Evolutionary conservation across 2,888 invertebrate genomes (phyloP), one percentile per base, ranked within the genome.

Genomic region (Unio pictorum): DNA sequence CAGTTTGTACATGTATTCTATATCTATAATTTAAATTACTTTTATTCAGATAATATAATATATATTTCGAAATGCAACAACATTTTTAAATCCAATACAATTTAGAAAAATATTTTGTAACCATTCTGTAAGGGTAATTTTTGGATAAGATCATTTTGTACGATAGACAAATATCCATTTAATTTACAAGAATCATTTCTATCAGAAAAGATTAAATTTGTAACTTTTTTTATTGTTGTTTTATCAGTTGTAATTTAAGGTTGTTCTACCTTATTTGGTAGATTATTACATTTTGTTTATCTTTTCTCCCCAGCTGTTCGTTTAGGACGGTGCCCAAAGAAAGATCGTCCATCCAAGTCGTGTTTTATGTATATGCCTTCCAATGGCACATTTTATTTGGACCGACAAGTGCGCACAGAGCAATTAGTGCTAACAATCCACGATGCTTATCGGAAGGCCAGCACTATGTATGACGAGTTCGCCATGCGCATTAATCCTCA

Each of bases 391-490:
- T 77, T 85, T 26, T 85, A 87, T 64, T 73, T 86, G 45, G 86
- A 87, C 70, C 81, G 81, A 63, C 87, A 86, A 66, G 79, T 86
- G 30, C 76, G 82, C 68, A 82, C 83, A 17, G 87, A 87, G 65
- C 87, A 87, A 69, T 84, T 86, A 84, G 85, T 87, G 1, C 75
- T 86, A n/a, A 82, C 83, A 28, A 84, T 87, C 30, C 86, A 86
- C 64, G 84, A 86, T 57, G 86, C 87, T 23, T 86, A 82, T 79
- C 78, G 78, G 61, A 71, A 76, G 23, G 84, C 85, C 5, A 71
- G 77, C 54, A 77, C 76, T 6, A 79, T 81, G 55, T 83, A 78
- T 63, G 78, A 80, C 34, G 64, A 76, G 28, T 75, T 81, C 30
- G 73, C 81, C 20, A 68, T 64, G 30, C 69, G 77, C 15, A 73